Base-by-base conservation (phyloP, 2,797 vertebrate genomes). In the Neosilurus hyrtlii region DNA sequence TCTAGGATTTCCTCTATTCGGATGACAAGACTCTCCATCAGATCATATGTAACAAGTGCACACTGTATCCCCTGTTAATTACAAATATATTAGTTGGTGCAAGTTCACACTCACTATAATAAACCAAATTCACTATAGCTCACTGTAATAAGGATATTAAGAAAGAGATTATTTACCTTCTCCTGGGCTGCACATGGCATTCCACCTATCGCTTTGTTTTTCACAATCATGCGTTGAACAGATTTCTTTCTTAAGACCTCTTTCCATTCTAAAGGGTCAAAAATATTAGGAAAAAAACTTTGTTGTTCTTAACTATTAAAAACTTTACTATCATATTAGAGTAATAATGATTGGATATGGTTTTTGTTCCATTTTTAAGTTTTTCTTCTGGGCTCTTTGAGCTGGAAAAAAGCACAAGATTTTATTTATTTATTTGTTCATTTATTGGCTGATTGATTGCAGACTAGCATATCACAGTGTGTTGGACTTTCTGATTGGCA, bases 21-120 rank as follows among this genome's bases (percentile, higher is more conserved):
- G 84, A 95, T 91, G 52, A 97, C 94, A 82, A 99, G 95, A 89
- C 97, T 99, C 93, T 97, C 96, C 92, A 98, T 99, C 90, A 99
- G 93, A 94, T 99, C 98, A 90, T 97, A 98, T 1, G 97, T 99
- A 92, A 96, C 96, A 91, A 99, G 90, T 82, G 96, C 97, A 0
- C 96, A 97, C 89, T 96, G 94, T 82, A 99, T 89, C 86, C 98
- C 96, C 98, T 99, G 91, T 83, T 91, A 93, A 1, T 59, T 14
- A 83, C 51, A 84, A 80, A 49, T 15, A 26, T 5, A 5, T 35
- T 0, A 8, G 57, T 43, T 30, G 43, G 43, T 65, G 5, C 22
- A 22, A 74, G 0, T 57, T 57, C 20, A 61, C 22, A 26, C 1
- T 82, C 22, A 54, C 20, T 30, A 54, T 30, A 67, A 63, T 72